These are phyloP conservation scores for Lasioglossum villosulum DNA, from an alignment of 2,888 invertebrate species.

Conservation along the genomic window DNA sequence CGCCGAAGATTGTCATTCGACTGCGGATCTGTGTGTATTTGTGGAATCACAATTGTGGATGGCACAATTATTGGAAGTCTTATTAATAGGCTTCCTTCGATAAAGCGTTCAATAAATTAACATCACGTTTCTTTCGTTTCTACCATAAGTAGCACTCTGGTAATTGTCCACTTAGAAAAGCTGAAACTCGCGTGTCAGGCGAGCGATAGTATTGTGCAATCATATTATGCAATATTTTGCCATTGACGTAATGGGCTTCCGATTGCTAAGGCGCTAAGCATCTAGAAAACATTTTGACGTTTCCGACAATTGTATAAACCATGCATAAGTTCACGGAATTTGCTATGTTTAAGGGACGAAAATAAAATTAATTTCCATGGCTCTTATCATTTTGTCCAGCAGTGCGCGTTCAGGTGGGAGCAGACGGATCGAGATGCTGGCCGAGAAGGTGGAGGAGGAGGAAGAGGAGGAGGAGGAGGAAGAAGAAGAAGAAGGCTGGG, in stretches of 20 bases:
- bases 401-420: constrained; percentile 21
- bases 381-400: not conserved
- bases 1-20: too few relatives aligned
- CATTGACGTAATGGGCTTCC: not conserved
- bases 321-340: not conserved
- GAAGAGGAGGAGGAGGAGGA: not conserved
- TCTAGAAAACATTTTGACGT: not conserved
- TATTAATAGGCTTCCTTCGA: too few relatives aligned
- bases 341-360: not conserved
- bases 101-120: not conserved
- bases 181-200: not conserved
- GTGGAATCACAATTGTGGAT: not conserved
- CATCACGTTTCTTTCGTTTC: not conserved
- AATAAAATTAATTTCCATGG: not conserved
- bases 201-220: not conserved
- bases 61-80: too few relatives aligned
- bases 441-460: not conserved
- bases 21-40: not conserved
- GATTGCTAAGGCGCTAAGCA: not conserved
- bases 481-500: constrained; percentile 31
- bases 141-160: not conserved
- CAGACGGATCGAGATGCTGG: constrained; percentile 31
- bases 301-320: not conserved
- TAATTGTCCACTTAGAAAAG: not conserved
- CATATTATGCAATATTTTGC: not conserved